Base-by-base conservation (phyloP, 2,113 vertebrate genomes). In the Cranoglanis bouderius region DNA sequence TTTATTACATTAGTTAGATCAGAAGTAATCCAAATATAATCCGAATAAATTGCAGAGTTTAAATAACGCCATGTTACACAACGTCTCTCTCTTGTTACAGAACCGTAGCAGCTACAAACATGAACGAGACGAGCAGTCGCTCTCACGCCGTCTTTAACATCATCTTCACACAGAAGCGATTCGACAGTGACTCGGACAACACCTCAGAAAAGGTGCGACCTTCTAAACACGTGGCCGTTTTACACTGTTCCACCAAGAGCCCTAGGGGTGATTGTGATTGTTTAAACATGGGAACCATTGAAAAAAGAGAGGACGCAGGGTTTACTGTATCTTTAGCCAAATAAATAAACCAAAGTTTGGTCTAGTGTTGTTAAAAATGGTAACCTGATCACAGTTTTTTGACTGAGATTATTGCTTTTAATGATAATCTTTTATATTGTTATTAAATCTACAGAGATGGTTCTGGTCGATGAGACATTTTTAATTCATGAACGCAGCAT, bases 71-170 rank as follows among this genome's bases (percentile, higher is more conserved):
- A 7, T 78, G 16, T 82, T 70, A 81, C 46, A 65, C 59, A 49
- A 13, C 43, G 26, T 8, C 16, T 84, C 55, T 80, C 5, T 72
- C 13, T 82, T 0, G 26, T 90, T 12, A 3, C 93, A 99, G 98
- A 93, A 99, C 98, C 0, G 98, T 99, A 94, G 98, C 98, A 2
- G 98, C 98, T 77, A 99, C 98, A 10, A 99, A 99, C 96, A 99
- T 99, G 98, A 99, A 99, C 0, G 98, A 99, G 95, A 98, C 98
- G 87, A 99, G 98, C 95, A 99, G 98, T 91, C 97, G 98, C 88
- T 99, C 98, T 21, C 98, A 99, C 0, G 98, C 98, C 0, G 98
- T 99, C 77, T 99, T 99, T 93, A 99, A 99, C 95, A 99, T 99
- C 93, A 99, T 99, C 93, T 99, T 99, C 96, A 99, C 98, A 0